Conservation (phyloP, 2,797 vertebrate species). For the Enteromius trimaculatus region DNA sequence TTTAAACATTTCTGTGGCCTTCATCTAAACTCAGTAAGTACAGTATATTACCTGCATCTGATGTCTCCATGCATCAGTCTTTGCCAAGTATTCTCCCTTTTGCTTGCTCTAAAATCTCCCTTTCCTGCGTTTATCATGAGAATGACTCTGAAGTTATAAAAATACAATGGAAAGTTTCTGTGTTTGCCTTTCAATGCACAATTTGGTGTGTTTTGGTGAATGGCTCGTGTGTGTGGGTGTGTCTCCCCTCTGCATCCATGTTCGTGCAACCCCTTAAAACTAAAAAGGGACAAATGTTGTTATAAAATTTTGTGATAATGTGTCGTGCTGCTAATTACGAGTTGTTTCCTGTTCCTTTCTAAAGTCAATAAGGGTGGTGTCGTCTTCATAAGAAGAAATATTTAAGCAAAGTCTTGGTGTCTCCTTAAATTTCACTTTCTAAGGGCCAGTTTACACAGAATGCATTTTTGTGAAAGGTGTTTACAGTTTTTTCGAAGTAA, state of each 20-base stretch:
- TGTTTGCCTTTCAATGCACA: slow-evolving; percentile 91
- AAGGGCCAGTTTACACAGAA: neutral
- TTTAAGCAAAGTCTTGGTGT: slow-evolving; percentile 49
- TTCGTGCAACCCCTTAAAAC: slow-evolving; percentile 67
- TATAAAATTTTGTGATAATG: slow-evolving; percentile 65
- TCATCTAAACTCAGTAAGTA: slow-evolving; percentile 63
- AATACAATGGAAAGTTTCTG: slow-evolving; percentile 83
- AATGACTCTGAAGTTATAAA: slow-evolving; percentile 56
- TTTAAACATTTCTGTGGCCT: slow-evolving; percentile 77
- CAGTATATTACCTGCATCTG: slow-evolving; percentile 44
- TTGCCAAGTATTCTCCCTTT: slow-evolving; percentile 57
- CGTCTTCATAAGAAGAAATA: slow-evolving; percentile 41
- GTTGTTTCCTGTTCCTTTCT: slow-evolving; percentile 66
- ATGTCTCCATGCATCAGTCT: slow-evolving; percentile 54
- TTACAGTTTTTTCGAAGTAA: neutral
- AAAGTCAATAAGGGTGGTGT: slow-evolving; percentile 38
- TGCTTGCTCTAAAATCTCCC: neutral
- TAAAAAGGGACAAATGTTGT: slow-evolving; percentile 65
- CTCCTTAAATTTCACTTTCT: slow-evolving; percentile 34
- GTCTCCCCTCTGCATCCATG: slow-evolving; percentile 77
- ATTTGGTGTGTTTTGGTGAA: slow-evolving; percentile 81
- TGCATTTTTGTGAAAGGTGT: neutral
- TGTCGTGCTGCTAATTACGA: slow-evolving; percentile 72
- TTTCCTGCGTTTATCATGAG: slow-evolving; percentile 25
- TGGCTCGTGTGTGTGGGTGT: slow-evolving; percentile 63